These are phyloP conservation scores for Sebastes iracundus DNA, from an alignment of 2,797 vertebrate species.

Conservation along the genomic window DNA sequence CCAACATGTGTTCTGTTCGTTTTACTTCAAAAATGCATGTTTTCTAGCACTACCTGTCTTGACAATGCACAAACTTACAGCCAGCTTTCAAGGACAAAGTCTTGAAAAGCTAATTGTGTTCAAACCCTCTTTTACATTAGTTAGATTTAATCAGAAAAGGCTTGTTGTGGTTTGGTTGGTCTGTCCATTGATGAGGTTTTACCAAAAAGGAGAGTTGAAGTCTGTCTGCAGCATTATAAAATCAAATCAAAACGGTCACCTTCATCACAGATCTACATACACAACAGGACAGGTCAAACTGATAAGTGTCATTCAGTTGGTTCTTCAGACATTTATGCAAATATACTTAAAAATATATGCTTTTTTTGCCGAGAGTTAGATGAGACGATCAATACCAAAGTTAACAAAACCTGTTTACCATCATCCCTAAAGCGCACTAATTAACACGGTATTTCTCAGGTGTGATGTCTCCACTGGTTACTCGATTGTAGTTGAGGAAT, in stretches of 20 bases:
- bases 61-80: constrained; percentile 32
- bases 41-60: constrained; percentile 45
- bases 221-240: neutral
- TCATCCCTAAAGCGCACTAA: neutral
- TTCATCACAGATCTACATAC: neutral
- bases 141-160: neutral
- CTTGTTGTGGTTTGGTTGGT: neutral
- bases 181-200: constrained; percentile 11
- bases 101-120: constrained; percentile 9
- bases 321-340: too few relatives aligned
- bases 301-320: too few relatives aligned
- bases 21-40: constrained; percentile 57
- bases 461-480: neutral
- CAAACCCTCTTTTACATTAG: constrained; percentile 8
- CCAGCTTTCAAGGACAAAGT: constrained; percentile 4
- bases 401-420: neutral
- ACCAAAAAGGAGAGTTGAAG: neutral
- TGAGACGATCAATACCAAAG: neutral
- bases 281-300: neutral
- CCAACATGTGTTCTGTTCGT: constrained; percentile 12
- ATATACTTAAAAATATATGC: too few relatives aligned
- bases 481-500: neutral
- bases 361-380: neutral
- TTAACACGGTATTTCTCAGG: neutral
- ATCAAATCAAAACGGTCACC: neutral